Percentiles rank a stretch among this genome's conserved stretches.
These are phyloP conservation scores for Grammatotria lemairii DNA, from an alignment of 2,113 vertebrate genomes.

Conservation along the genomic window DNA sequence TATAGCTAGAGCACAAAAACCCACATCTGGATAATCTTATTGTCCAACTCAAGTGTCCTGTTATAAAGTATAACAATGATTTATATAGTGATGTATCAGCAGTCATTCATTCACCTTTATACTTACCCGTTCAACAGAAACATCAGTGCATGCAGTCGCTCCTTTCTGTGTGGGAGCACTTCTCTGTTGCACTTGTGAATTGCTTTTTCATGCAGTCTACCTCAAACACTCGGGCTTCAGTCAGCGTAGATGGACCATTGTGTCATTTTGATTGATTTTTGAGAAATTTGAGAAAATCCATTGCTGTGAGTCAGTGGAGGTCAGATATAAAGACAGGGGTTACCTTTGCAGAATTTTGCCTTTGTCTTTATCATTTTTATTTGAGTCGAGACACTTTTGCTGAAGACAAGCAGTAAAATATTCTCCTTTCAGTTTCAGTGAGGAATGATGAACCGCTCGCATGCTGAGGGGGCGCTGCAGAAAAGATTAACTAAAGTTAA, in stretches of 20 bases:
- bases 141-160: background rate
- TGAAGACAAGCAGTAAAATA: background rate
- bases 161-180: background rate
- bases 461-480: background rate
- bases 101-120: background rate
- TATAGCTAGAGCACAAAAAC: background rate
- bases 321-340: background rate
- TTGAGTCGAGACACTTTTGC: background rate
- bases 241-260: background rate
- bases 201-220: background rate
- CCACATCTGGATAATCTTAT: background rate
- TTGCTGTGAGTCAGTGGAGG: background rate
- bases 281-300: background rate
- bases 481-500: background rate
- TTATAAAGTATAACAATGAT: background rate
- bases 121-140: background rate
- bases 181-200: background rate
- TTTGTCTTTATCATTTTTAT: background rate
- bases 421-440: background rate
- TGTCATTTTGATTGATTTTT: background rate
- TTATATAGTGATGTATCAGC: background rate
- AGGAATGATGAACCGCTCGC: background rate
- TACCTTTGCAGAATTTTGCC: background rate
- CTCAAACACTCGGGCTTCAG: background rate
- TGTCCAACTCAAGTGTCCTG: background rate